phyloP scores from a whole-genome alignment of 2,888 invertebrate species.

The Ditula angustiorana region DNA sequence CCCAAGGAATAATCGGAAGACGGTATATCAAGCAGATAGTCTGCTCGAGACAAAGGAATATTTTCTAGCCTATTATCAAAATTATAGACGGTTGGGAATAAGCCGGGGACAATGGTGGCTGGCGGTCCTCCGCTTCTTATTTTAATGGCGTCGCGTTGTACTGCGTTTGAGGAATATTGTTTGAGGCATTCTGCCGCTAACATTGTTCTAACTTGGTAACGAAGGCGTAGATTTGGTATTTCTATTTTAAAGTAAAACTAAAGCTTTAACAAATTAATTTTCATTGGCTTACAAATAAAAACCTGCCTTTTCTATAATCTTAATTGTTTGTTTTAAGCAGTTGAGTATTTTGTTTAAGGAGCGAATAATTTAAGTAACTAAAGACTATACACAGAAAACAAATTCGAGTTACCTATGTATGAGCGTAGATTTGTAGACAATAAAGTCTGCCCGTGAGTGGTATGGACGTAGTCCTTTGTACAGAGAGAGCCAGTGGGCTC shows the following conservation, averaged over 20 bases:
- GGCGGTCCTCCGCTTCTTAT: constrained; percentile 63
- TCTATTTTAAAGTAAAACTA: not conserved
- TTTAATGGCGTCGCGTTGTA: constrained; percentile 76
- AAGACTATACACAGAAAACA: not conserved
- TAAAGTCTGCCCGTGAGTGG: constrained; percentile 55
- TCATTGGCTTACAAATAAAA: too few species aligned
- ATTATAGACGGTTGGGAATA: constrained; percentile 72
- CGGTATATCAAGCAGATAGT: constrained; percentile 70
- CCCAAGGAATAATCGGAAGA: constrained; percentile 70
- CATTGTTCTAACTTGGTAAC: constrained; percentile 38
- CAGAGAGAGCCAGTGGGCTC: constrained; percentile 67
- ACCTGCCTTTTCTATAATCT: too few species aligned
- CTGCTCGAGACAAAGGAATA: constrained; percentile 78
- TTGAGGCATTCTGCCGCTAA: constrained; percentile 57
- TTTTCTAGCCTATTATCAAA: constrained; percentile 84
- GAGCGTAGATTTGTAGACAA: constrained; percentile 40
- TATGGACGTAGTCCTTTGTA: constrained; percentile 64
- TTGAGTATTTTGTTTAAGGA: too few species aligned
- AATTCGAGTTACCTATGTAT: not conserved
- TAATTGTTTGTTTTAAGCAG: too few species aligned
- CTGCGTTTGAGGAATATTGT: constrained; percentile 70
- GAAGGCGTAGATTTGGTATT: constrained; percentile 50
- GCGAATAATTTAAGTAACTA: not conserved
- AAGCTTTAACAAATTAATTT: not conserved
- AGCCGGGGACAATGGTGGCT: constrained; percentile 68